A percentile compares a stretch with the other conserved stretches of the same genome.
phyloP scores from a whole-genome alignment of 2,888 invertebrate species.

The Agapostemon virescens region DNA sequence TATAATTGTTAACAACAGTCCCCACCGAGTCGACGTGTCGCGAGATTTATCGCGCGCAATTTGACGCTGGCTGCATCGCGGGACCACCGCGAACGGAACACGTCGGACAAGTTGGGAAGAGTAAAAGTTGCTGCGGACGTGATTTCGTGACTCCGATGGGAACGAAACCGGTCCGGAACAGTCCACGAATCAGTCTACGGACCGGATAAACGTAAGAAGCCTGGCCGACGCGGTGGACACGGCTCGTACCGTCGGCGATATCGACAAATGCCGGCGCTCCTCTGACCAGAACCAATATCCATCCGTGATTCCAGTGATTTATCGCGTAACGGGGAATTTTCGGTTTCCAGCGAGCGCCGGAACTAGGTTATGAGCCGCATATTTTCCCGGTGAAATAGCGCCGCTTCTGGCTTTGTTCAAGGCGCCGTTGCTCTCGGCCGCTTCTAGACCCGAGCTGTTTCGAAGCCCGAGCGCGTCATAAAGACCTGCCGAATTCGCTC shows the following conservation, averaged over 20 bases:
- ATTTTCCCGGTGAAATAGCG: constrained; percentile 20
- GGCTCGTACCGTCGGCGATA: constrained; percentile 47
- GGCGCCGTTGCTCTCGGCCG: background rate
- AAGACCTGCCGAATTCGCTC: constrained; percentile 6
- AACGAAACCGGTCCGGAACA: constrained; percentile 22
- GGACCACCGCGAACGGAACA: constrained; percentile 39
- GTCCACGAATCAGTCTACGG: background rate
- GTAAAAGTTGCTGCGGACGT: constrained; percentile 72
- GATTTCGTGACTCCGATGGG: constrained; percentile 71
- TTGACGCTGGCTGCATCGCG: constrained; percentile 27
- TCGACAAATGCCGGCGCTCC: constrained; percentile 56
- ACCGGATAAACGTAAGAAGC: constrained; percentile 58
- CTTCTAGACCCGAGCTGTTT: background rate
- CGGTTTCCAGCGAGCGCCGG: constrained; percentile 38
- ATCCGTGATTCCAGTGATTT: constrained; percentile 56
- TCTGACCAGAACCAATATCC: constrained; percentile 61
- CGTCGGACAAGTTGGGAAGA: constrained; percentile 66
- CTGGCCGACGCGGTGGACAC: constrained; percentile 15
- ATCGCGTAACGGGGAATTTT: constrained; percentile 56
- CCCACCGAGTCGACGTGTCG: constrained; percentile 64
- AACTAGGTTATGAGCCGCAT: constrained; percentile 30
- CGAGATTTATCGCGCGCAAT: constrained; percentile 70
- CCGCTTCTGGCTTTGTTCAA: background rate
- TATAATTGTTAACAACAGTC: constrained; percentile 43
- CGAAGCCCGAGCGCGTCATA: background rate